Evolutionary conservation across 2,888 invertebrate genomes (phyloP), one percentile per base, ranked within the genome.

Genomic region (Dinocampus coccinellae): DNA sequence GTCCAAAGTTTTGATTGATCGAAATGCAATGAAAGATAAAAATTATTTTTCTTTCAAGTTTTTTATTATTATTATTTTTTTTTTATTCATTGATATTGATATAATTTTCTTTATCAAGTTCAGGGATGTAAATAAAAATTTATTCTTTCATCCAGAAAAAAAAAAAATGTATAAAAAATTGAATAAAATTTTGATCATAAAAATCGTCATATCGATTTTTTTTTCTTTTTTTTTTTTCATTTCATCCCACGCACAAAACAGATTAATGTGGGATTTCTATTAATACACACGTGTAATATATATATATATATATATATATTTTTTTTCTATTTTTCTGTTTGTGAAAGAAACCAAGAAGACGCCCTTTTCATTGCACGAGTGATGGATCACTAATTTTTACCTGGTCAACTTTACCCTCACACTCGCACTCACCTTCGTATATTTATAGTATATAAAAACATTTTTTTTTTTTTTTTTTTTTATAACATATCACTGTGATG

Each of bases 241-340:
- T 78, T 73, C 77, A 77, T 79, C 72, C 76, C 72, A 77, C 73
- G 74, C 52, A 72, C 65, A 24, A 26, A 74, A 55, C 78, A 80
- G 80, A 82, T 82, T 81, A 82, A 82, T 80, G 82, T 81, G 80
- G 79, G 78, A 79, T 78, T 76, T 72, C 70, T 34, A 69, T 53
- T 52, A 34, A 47, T 47, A 20, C 47, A 47, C 16, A 47, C 4
- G 16, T 9, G 9, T 47, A n/a, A 42, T 16, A 39, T 47, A 58
- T 24, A 62, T 20, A 64, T 39, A 22, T 26, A 26, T 39, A 20
- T n/a, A 69, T 57, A 52, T 7, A 29, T 29, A 29, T 22, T 34
- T 55, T 34, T 58, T 60, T 39, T 39, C 3, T 47, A 47, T 62
- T 11, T 52, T 70, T 55, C 64, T 11, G 20, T 29, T 57, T 6